These are phyloP conservation scores for Ormia ochracea DNA, from an alignment of 2,888 invertebrate species.

Conservation along the genomic window DNA sequence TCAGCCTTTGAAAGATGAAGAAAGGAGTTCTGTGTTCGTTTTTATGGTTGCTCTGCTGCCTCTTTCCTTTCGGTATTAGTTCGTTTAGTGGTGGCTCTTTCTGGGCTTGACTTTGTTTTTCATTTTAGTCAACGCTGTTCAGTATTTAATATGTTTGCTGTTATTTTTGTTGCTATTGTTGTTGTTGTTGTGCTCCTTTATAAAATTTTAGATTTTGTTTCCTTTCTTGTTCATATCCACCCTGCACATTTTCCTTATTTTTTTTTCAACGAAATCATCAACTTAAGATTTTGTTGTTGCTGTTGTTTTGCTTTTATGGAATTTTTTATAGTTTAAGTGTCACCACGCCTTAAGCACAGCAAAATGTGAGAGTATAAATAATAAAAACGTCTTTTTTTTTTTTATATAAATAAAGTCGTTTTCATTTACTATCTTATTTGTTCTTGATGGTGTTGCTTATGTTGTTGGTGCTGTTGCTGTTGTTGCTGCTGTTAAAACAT, in stretches of 20 bases:
- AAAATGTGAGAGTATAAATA: slow-evolving; percentile 7
- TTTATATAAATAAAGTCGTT: slow-evolving; percentile 53
- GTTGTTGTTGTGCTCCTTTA: not conserved
- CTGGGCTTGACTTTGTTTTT: slow-evolving; percentile 22
- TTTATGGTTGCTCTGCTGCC: not conserved
- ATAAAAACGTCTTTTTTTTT: slow-evolving; percentile 10
- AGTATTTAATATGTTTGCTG: slow-evolving; percentile 36
- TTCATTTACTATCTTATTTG: slow-evolving; percentile 48
- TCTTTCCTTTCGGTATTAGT: not conserved
- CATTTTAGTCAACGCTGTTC: slow-evolving; percentile 17
- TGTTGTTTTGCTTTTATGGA: slow-evolving; percentile 7
- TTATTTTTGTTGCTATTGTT: not conserved
- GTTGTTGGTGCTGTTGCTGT: slow-evolving; percentile 7
- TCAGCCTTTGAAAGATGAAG: slow-evolving; percentile 38
- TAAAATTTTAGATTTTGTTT: not conserved
- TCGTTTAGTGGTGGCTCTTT: slow-evolving; percentile 3
- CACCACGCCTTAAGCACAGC: slow-evolving; percentile 55
- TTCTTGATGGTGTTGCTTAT: slow-evolving; percentile 28
- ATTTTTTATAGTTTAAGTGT: slow-evolving; percentile 59
- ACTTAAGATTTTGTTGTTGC: slow-evolving; percentile 34
- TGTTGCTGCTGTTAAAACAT: slow-evolving; percentile 14
- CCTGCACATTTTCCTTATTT: slow-evolving; percentile 36
- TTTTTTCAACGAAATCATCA: slow-evolving; percentile 22
- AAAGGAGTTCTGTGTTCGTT: not conserved
- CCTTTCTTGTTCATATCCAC: not conserved